Evolutionary conservation across 1,140 invertebrate species (phyloP), one percentile per base, ranked within the genome.

Genomic region (Pachyrhynchus sulphureomaculatus): DNA sequence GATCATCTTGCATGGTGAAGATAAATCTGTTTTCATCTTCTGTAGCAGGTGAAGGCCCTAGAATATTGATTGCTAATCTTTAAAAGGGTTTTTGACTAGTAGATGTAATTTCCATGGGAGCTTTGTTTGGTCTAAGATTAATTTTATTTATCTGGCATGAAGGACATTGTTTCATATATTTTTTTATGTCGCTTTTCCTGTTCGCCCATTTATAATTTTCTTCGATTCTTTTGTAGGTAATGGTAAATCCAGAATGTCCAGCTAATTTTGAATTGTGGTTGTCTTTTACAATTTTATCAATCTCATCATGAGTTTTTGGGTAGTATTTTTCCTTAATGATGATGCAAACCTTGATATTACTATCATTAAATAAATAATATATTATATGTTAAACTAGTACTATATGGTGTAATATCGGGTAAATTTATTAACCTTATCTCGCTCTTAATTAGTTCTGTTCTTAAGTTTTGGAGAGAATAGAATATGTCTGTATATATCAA

Each of bases 71-170:
- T n/a, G n/a, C n/a, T n/a, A n/a, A n/a, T n/a, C n/a, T n/a, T n/a
- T n/a, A n/a, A n/a, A n/a, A n/a, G n/a, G n/a, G n/a, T n/a, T n/a
- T 4, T 12, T 37, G 4, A 12, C 70, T 68, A 5, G 66, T 69
- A 12, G 68, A 66, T 0, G 72, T 76, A 9, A 76, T 74, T n/a
- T 71, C 65, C 72, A 75, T 75, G 32, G 73, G 74, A 12, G 69
- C 66, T 69, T 70, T 66, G 24, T 60, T 72, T 6, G 48, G 67
- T 63, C 67, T 72, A 10, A 69, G 52, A 20, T 68, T 67, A 12
- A 72, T 63, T 70, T 76, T 78, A 44, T 71, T 71, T 32, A 64
- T 63, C 65, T 78, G 76, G 55, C 75, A 77, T 3, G 37, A 68
- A 20, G 51, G 5, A 59, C 77, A 77, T 0, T 41, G 58, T 36